Percentiles rank a stretch among this genome's conserved stretches.
Evolutionary conservation across 2,113 vertebrate genomes (phyloP).

Genomic region (Sigmodon hispidus): DNA sequence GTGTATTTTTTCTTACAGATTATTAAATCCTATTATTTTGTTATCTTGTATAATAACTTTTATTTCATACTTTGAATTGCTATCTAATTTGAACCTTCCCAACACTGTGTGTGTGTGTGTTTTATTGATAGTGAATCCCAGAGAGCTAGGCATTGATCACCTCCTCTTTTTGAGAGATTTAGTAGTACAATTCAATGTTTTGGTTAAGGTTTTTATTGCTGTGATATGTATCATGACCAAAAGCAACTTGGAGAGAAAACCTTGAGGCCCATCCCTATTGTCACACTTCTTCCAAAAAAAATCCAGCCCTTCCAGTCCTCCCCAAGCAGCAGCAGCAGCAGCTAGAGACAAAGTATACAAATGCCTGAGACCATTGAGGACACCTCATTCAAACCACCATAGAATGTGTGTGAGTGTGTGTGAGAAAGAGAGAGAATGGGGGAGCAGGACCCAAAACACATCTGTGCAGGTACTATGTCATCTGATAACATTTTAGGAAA

Average conservation of each 20-base stretch:
- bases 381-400: background rate
- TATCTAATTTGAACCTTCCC: constrained; percentile 34
- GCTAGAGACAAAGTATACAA: background rate
- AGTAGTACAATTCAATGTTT: background rate
- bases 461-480: background rate
- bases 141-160: background rate
- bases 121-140: constrained; percentile 7
- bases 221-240: background rate
- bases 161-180: background rate
- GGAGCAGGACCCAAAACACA: background rate
- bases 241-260: background rate
- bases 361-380: background rate
- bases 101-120: background rate
- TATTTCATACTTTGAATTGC: constrained; percentile 35
- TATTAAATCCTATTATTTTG: constrained; percentile 65
- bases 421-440: background rate
- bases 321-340: background rate
- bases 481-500: background rate
- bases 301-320: background rate
- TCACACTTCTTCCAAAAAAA: background rate
- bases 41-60: constrained; percentile 22
- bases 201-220: background rate
- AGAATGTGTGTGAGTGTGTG: background rate
- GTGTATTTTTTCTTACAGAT: constrained; percentile 46
- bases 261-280: background rate